These are phyloP conservation scores for Platysteira castanea DNA, from an alignment of 2,113 vertebrate genomes.

Conservation along the genomic window DNA sequence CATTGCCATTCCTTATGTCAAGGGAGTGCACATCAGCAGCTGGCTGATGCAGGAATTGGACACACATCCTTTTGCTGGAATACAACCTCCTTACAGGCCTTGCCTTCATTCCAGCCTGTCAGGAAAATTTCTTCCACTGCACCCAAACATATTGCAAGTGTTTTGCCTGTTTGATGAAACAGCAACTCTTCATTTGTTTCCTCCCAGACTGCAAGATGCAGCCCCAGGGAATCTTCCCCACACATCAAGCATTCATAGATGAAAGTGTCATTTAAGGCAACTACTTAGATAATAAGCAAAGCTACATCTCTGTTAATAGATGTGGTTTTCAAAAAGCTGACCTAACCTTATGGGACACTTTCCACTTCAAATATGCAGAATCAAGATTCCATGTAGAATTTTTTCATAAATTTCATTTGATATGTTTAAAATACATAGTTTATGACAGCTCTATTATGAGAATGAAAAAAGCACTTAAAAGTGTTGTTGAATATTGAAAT, in stretches of 20 bases:
- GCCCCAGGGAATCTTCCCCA: neutral
- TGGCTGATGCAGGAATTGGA: constrained; percentile 37
- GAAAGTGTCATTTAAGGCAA: neutral
- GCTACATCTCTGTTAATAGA: neutral
- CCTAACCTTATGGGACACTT: neutral
- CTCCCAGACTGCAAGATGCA: neutral
- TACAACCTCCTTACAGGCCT: neutral
- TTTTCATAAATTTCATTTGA: constrained; percentile 16
- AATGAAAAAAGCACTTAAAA: constrained; percentile 53
- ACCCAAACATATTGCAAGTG: neutral
- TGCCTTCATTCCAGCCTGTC: constrained; percentile 32
- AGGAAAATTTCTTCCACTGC: constrained; percentile 22
- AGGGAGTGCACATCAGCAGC: constrained; percentile 38
- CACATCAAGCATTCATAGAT: neutral
- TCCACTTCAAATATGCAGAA: constrained; percentile 17
- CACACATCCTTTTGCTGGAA: neutral
- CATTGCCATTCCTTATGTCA: constrained; percentile 26
- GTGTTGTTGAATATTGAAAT: constrained; percentile 63
- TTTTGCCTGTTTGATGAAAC: neutral
- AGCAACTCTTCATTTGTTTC: neutral
- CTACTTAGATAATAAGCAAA: neutral
- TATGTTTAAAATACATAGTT: constrained; percentile 56
- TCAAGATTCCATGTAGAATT: neutral
- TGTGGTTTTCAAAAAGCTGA: neutral
- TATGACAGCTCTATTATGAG: constrained; percentile 46